Conservation (phyloP, 1,140 invertebrate genomes). For the Micrasema longulum region DNA sequence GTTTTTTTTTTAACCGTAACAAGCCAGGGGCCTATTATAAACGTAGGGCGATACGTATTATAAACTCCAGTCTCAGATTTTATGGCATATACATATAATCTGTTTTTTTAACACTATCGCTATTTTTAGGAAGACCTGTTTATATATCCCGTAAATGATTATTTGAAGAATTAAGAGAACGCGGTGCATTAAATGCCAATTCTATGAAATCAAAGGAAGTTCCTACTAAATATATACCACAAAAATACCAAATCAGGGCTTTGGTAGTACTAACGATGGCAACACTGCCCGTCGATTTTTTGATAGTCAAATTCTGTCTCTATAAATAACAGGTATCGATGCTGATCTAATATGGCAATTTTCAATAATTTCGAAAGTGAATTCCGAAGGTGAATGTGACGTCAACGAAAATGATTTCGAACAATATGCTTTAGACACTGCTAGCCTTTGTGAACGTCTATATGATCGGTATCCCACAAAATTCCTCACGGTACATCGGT, state of each 20-base stretch:
- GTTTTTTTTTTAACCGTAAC: too few species aligned
- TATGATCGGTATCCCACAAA: background rate
- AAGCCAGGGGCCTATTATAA: too few species aligned
- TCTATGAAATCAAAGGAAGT: background rate
- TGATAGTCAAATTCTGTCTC: too few species aligned
- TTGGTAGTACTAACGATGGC: too few species aligned
- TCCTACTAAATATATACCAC: background rate
- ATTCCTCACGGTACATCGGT: background rate
- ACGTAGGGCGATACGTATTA: background rate
- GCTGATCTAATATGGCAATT: too few species aligned
- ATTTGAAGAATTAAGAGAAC: background rate
- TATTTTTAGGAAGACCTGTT: background rate
- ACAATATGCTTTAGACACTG: too few species aligned
- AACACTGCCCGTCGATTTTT: too few species aligned
- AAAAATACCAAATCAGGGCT: background rate
- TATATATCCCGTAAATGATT: background rate
- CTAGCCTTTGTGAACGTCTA: too few species aligned
- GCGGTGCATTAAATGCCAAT: background rate
- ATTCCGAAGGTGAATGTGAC: too few species aligned
- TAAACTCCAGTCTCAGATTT: background rate
- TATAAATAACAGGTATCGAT: too few species aligned
- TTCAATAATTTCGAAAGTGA: too few species aligned
- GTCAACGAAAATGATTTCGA: too few species aligned
- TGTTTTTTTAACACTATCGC: background rate
- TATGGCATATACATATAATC: background rate